Evolutionary conservation across 2,888 invertebrate species (phyloP).

Genomic region (Erannis defoliaria): DNA sequence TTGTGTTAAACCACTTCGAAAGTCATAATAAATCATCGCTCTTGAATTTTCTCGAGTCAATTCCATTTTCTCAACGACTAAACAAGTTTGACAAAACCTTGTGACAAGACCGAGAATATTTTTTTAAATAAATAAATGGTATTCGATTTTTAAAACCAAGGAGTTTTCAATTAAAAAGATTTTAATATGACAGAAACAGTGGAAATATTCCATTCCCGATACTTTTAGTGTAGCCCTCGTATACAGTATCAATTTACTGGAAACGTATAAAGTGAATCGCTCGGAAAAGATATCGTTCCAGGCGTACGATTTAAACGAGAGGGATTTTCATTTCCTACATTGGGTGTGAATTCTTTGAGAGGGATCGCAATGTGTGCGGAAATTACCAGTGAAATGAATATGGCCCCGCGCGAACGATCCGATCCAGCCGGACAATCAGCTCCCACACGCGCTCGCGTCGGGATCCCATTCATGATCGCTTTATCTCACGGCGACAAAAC

Average conservation of each 20-base stretch:
- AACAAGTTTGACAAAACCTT: no score
- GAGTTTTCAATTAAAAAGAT: no score
- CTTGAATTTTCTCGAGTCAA: no score
- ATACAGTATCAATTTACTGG: slow-evolving; percentile 43
- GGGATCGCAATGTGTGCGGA: slow-evolving; percentile 66
- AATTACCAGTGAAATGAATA: slow-evolving; percentile 75
- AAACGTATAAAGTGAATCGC: slow-evolving; percentile 40
- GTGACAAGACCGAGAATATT: no score
- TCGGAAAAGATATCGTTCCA: slow-evolving; percentile 58
- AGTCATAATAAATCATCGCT: no score
- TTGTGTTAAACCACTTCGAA: no score
- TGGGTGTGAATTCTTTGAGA: slow-evolving; percentile 66
- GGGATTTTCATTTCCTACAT: slow-evolving; percentile 73
- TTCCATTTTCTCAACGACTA: no score
- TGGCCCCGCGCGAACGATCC: slow-evolving; percentile 60
- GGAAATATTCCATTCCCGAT: no score
- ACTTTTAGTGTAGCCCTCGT: no score
- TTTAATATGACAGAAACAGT: no score
- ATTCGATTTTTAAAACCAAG: no score
- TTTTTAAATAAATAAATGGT: no score
- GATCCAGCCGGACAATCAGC: slow-evolving; percentile 53
- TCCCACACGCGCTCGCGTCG: slow-evolving; percentile 34
- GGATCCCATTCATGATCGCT: slow-evolving; percentile 46
- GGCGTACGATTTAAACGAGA: slow-evolving; percentile 71
- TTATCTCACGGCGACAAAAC: slow-evolving; percentile 35